A percentile compares a stretch with the other conserved stretches of the same genome.
Evolutionary conservation across 2,888 invertebrate genomes (phyloP).

Genomic region (Myopa testacea): DNA sequence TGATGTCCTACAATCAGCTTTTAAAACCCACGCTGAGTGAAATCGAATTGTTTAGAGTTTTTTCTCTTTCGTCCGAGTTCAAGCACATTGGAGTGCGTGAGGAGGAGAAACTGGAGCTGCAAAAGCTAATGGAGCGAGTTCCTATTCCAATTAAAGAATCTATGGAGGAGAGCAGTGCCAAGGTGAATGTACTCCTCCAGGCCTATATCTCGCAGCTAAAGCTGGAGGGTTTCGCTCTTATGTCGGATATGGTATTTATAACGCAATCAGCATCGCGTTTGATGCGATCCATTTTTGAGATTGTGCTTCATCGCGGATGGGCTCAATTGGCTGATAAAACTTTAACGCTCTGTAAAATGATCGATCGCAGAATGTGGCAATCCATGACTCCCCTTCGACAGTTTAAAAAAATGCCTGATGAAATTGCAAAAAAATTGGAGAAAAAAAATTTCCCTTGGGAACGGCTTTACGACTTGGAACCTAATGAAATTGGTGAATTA

Average conservation of each 20-base stretch:
- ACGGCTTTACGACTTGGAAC: slow-evolving; percentile 93
- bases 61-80: slow-evolving; percentile 97
- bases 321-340: slow-evolving; percentile 97
- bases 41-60: slow-evolving; percentile 97
- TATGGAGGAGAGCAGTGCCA: slow-evolving; percentile 95
- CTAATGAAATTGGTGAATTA: slow-evolving; percentile 95
- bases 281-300: slow-evolving; percentile 97
- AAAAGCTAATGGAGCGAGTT: slow-evolving; percentile 90
- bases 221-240: slow-evolving; percentile 97
- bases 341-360: slow-evolving; percentile 97
- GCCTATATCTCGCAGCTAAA: slow-evolving; percentile 99
- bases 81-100: slow-evolving; percentile 91
- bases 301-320: slow-evolving; percentile 93
- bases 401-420: slow-evolving; percentile 97
- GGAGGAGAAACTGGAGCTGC: slow-evolving; percentile 96
- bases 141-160: slow-evolving; percentile 99
- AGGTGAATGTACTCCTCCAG: slow-evolving; percentile 94
- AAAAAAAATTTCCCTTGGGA: slow-evolving; percentile 98
- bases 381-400: slow-evolving; percentile 98
- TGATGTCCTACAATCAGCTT: slow-evolving; percentile 96
- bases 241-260: slow-evolving; percentile 99
- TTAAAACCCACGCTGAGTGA: slow-evolving; percentile 96
- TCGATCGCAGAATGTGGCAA: slow-evolving; percentile 99
- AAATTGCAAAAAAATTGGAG: slow-evolving; percentile 96
- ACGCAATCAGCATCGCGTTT: slow-evolving; percentile 96